Conservation (phyloP, 92 coral and sea anemone species). For the Parazoanthus atlanticus region DNA sequence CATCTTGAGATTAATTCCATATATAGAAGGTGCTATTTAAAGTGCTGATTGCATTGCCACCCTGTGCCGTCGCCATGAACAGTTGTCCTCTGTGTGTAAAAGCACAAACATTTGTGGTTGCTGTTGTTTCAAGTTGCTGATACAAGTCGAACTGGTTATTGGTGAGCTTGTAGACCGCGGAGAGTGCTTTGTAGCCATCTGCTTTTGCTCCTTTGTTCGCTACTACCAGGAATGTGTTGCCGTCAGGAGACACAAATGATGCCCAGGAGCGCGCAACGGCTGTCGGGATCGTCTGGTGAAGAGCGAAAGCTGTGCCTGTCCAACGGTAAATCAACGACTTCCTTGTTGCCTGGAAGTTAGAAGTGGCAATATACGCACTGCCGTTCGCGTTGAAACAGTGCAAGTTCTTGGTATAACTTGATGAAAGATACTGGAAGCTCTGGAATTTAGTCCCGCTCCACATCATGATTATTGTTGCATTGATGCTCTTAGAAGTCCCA, state of each 20-base stretch:
- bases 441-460: background rate
- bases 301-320: background rate
- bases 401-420: background rate
- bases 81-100: background rate
- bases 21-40: background rate
- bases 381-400: background rate
- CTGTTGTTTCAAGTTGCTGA: background rate
- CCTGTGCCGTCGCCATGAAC: background rate
- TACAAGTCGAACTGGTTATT: background rate
- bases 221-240: background rate
- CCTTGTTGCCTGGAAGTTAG: background rate
- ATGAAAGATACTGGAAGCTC: background rate
- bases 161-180: background rate
- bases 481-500: background rate
- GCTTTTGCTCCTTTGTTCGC: background rate
- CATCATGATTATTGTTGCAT: background rate
- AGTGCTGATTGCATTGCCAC: background rate
- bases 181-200: background rate
- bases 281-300: background rate
- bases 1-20: background rate
- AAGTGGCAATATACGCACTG: background rate
- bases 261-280: background rate
- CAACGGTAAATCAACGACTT: background rate
- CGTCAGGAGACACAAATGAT: background rate
- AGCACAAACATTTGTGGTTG: background rate